These are phyloP conservation scores for Lottia gigantea DNA, from an alignment of 2,888 invertebrate genomes.

Conservation along the genomic window DNA sequence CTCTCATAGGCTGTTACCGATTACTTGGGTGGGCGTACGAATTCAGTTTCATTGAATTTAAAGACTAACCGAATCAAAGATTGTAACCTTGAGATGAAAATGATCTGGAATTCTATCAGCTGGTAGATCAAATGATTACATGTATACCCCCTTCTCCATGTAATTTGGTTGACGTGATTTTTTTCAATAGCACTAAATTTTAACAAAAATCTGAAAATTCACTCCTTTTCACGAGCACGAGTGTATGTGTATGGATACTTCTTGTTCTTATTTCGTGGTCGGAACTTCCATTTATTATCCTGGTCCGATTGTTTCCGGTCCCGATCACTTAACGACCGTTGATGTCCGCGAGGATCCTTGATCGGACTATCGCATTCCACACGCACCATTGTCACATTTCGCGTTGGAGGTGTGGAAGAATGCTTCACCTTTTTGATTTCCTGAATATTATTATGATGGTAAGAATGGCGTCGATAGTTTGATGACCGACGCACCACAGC, in stretches of 20 bases:
- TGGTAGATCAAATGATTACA: too few species aligned
- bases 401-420: not conserved
- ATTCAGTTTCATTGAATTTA: too few species aligned
- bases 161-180: too few species aligned
- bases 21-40: too few species aligned
- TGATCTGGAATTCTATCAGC: too few species aligned
- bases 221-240: not conserved
- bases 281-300: conserved; percentile 4
- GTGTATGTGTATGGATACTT: not conserved
- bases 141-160: too few species aligned
- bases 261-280: not conserved
- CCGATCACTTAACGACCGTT: not conserved
- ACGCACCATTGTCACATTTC: not conserved
- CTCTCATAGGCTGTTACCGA: too few species aligned
- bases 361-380: not conserved
- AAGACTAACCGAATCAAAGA: too few species aligned
- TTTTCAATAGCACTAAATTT: too few species aligned
- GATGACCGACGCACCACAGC: not conserved
- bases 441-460: not conserved
- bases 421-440: not conserved
- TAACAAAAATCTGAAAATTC: too few species aligned
- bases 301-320: not conserved
- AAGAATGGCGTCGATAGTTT: not conserved
- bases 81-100: too few species aligned
- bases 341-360: not conserved